These are phyloP conservation scores for Orthonyx spaldingii DNA, from an alignment of 2,113 vertebrate genomes.

Conservation along the genomic window DNA sequence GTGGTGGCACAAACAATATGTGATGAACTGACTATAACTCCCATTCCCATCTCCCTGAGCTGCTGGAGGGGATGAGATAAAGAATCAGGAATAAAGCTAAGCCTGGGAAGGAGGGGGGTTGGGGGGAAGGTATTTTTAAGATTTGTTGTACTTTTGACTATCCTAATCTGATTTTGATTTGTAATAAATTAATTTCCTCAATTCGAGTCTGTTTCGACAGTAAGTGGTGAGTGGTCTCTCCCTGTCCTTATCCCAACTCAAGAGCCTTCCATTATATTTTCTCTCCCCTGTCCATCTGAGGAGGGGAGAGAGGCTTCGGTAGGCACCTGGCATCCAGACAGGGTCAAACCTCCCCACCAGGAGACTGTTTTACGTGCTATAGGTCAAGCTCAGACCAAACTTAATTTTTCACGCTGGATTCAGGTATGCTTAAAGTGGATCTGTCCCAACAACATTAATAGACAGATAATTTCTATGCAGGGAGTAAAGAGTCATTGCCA, in stretches of 20 bases:
- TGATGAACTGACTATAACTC: neutral
- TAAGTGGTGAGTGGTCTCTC: neutral
- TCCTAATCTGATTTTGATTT: neutral
- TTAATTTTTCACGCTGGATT: neutral
- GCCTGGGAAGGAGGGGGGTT: neutral
- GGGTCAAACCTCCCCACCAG: neutral
- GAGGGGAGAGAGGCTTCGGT: neutral
- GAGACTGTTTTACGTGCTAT: neutral
- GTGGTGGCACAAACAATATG: neutral
- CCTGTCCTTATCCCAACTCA: neutral
- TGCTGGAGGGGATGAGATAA: neutral
- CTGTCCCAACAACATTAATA: neutral
- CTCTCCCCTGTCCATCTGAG: neutral
- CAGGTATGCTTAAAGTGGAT: neutral
- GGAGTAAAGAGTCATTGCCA: neutral
- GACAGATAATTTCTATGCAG: neutral
- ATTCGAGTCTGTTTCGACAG: accelerated
- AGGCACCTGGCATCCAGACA: neutral
- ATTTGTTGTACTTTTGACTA: neutral
- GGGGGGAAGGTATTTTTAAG: neutral
- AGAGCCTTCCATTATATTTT: neutral
- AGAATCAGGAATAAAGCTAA: neutral
- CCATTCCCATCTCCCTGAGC: neutral
- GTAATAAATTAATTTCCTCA: neutral
- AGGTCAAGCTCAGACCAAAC: neutral